Conservation (phyloP, 1,140 invertebrate species). For the Holotrichia oblita region DNA sequence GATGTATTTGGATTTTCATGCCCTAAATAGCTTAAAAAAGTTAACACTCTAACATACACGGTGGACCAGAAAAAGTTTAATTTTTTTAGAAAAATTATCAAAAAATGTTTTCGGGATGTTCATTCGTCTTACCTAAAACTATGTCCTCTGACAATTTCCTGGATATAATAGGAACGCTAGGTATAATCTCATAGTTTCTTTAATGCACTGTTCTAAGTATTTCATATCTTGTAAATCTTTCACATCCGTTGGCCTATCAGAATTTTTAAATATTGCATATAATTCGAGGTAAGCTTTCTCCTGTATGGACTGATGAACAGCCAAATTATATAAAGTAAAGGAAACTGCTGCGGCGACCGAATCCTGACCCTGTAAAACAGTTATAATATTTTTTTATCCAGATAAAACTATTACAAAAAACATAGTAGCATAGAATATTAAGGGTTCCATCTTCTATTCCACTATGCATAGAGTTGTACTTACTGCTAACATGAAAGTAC, state of each 20-base stretch:
- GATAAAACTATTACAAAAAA: too few species aligned
- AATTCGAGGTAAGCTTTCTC: constrained; percentile 67
- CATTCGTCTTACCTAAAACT: constrained; percentile 56
- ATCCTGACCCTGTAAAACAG: constrained; percentile 72
- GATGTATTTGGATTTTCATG: too few species aligned
- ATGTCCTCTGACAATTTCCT: constrained; percentile 69
- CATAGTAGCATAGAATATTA: not conserved
- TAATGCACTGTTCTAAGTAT: constrained; percentile 75
- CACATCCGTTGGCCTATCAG: constrained; percentile 42
- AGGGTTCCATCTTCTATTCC: not conserved
- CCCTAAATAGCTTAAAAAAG: too few species aligned
- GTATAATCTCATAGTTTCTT: constrained; percentile 73
- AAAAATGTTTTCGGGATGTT: too few species aligned
- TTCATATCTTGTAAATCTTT: constrained; percentile 69
- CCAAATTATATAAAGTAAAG: constrained; percentile 69
- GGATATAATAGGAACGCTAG: constrained; percentile 73
- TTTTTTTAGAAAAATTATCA: too few species aligned
- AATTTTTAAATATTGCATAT: constrained; percentile 63
- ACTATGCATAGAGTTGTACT: constrained; percentile 46
- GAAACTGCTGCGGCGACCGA: constrained; percentile 73
- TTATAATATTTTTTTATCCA: too few species aligned
- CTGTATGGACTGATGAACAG: constrained; percentile 70
- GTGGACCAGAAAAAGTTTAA: too few species aligned
- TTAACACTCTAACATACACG: too few species aligned
- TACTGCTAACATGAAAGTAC: constrained; percentile 81